Evolutionary conservation across 2,113 vertebrate genomes (phyloP), one percentile per base, ranked within the genome.

Genomic region (Eudyptes chrysolophus): DNA sequence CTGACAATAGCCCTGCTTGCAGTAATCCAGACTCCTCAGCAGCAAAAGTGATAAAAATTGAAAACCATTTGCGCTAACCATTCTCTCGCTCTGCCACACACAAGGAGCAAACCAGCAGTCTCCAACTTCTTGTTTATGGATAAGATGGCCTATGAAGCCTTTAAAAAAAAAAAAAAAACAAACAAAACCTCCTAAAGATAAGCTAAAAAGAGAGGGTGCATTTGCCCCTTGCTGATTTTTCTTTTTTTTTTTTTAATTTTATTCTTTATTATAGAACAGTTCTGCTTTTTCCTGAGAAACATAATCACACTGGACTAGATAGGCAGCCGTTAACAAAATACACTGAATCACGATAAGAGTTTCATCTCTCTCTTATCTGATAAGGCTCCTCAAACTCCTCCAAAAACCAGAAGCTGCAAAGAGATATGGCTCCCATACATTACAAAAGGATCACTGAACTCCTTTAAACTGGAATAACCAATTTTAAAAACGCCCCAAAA

Each of bases 361-460:
- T 95, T 89, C 92, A 18, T 27, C 72, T 65, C 74, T 69, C 36
- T 85, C 80, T 92, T 80, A 96, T 81, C 78, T 90, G 89, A 97
- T 92, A 72, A 88, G 80, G 81, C 75, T 91, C 48, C 86, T 95
- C 90, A 80, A 95, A 82, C 17, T 57, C 44, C 84, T 25, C 79
- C 69, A 84, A 77, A 82, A 87, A 49, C 7, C 25, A 94, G 75
- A 74, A 90, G 70, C 58, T 68, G 19, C 60, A 89, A 29, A 82
- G 48, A 93, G 65, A 96, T 93, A 94, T 26, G 42, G 69, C 16
- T 92, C 62, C 44, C 14, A 26, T 32, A 77, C 16, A 12, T 58
- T 84, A 84, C 24, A 83, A 74, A 80, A 91, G 10, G 32, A 84
- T 81, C 26, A 25, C 17, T 40, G n/a, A 87, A 80, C 9, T 77